Percentiles rank a stretch among this genome's conserved stretches.
Conservation (phyloP, 2,113 vertebrate genomes). For the Gambusia affinis region DNA sequence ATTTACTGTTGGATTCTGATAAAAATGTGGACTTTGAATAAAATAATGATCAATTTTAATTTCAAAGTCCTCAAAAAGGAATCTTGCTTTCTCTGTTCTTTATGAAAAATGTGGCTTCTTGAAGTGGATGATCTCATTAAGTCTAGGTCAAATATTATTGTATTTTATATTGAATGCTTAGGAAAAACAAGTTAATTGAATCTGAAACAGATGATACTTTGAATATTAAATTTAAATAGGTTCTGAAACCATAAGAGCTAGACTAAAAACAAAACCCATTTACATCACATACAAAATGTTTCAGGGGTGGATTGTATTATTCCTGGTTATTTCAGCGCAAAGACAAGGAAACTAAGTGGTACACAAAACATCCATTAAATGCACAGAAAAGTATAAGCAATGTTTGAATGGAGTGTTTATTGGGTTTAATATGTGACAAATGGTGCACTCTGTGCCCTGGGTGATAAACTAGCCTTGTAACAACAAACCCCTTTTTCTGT, state of each 20-base stretch:
- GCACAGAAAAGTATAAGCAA: not conserved
- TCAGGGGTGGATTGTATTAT: conserved; percentile 5
- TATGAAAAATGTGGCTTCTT: not conserved
- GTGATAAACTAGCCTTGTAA: not conserved
- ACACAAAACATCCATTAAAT: not conserved
- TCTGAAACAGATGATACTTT: not conserved
- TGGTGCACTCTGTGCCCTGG: not conserved
- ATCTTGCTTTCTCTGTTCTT: not conserved
- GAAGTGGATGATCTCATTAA: not conserved
- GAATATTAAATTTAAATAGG: not conserved
- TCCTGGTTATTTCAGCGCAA: not conserved
- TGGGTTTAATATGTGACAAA: not conserved
- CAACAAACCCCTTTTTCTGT: too few relatives aligned
- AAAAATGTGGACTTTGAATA: not conserved
- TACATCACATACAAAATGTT: not conserved
- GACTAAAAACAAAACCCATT: not conserved
- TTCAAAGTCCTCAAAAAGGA: conserved; percentile 20
- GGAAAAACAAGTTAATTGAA: conserved; percentile 15
- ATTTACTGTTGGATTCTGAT: not conserved
- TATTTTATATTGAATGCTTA: not conserved
- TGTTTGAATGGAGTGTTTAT: not conserved
- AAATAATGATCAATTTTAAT: conserved; percentile 14
- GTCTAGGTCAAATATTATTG: not conserved
- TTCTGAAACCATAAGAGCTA: not conserved
- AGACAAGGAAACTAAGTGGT: not conserved